These are phyloP conservation scores for Otolemur crassicaudatus DNA, from an alignment of 2,797 vertebrate species.

Conservation along the genomic window DNA sequence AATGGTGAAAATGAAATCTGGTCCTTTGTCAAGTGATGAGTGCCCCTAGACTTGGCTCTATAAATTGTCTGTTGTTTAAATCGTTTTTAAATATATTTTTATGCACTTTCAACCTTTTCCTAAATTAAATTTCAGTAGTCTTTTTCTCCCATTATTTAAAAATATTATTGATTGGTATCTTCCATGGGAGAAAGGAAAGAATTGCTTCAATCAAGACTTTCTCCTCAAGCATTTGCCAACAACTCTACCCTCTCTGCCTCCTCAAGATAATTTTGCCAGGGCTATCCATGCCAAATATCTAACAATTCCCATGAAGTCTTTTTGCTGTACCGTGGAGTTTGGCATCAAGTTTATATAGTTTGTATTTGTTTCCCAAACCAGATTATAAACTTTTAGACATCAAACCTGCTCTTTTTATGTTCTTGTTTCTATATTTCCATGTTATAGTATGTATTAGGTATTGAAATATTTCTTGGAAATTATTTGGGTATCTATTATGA, in stretches of 20 bases:
- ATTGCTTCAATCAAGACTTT: not conserved
- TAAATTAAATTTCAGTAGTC: constrained; percentile 20
- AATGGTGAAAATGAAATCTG: not conserved
- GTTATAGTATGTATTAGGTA: not conserved
- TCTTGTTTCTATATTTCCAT: not conserved
- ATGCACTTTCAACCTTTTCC: not conserved
- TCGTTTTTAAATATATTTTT: constrained; percentile 18
- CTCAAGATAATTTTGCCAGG: not conserved
- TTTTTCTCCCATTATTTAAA: not conserved
- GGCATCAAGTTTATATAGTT: not conserved
- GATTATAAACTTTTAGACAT: not conserved
- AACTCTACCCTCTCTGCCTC: not conserved
- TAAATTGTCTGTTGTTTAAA: not conserved
- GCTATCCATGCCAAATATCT: not conserved
- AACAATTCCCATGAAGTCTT: not conserved
- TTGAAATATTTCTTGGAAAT: not conserved
- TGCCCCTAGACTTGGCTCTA: not conserved
- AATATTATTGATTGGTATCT: not conserved
- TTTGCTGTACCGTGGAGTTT: not conserved
- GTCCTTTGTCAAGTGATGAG: not conserved
- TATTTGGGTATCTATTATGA: not conserved
- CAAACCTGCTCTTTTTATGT: not conserved
- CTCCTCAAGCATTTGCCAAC: not conserved
- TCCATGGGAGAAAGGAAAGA: not conserved
- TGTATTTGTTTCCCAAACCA: constrained; percentile 5